Evolutionary conservation across 2,113 vertebrate genomes (phyloP).

Genomic region (Poeciliopsis retropinna): DNA sequence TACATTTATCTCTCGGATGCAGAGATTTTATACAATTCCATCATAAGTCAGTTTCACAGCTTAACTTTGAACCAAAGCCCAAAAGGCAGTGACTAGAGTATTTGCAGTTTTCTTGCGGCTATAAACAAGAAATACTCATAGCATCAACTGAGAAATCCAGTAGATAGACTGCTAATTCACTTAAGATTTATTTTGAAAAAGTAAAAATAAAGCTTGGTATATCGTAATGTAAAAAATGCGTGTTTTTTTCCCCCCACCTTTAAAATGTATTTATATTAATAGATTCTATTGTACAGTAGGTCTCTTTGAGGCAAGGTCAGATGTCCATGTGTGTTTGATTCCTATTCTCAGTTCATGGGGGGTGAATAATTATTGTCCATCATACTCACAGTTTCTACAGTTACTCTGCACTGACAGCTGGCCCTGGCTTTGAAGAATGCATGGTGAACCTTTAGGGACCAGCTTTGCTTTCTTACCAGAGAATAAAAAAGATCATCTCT

Average conservation of each 20-base stretch:
- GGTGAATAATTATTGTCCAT: constrained; percentile 39
- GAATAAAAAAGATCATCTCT: constrained; percentile 3
- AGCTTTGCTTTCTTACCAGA: constrained; percentile 2
- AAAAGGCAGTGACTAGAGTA: neutral
- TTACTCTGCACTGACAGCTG: constrained; percentile 23
- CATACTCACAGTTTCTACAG: constrained; percentile 13
- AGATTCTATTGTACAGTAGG: neutral
- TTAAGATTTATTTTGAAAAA: neutral
- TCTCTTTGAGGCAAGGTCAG: constrained; percentile 37
- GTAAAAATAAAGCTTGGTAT: too few species aligned
- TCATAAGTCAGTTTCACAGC: constrained; percentile 9
- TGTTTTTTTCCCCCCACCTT: too few species aligned
- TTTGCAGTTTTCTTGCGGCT: neutral
- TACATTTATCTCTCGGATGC: neutral
- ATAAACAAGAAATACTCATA: neutral
- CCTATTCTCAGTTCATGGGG: constrained; percentile 22
- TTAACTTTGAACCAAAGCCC: neutral
- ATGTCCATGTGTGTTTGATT: constrained; percentile 33
- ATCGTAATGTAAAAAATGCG: too few species aligned
- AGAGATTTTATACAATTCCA: neutral
- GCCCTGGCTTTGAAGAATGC: constrained; percentile 6
- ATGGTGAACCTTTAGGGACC: constrained; percentile 10
- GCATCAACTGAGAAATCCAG: neutral
- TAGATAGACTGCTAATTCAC: neutral
- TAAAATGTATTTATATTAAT: constrained; percentile 4